Percentiles rank a stretch among this genome's conserved stretches.
These are phyloP conservation scores for Iphiclides podalirius DNA, from an alignment of 2,888 invertebrate species.

Conservation along the genomic window DNA sequence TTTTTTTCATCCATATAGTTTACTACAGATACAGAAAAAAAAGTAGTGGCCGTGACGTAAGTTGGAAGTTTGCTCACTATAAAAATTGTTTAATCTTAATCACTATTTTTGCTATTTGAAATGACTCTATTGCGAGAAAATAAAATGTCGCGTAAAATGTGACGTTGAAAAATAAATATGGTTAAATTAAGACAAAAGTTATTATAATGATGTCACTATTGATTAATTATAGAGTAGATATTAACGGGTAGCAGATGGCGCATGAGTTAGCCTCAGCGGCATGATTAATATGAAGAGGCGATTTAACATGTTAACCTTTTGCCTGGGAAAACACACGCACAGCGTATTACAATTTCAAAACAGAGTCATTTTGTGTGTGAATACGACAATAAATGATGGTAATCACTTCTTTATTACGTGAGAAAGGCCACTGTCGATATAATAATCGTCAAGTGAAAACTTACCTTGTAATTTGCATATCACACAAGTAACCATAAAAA, in stretches of 20 bases:
- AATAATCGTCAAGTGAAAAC: conserved; percentile 16
- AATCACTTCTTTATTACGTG: conserved; percentile 23
- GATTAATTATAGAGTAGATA: conserved; percentile 13
- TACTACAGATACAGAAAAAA: no score
- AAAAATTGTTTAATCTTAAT: no score
- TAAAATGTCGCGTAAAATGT: no score
- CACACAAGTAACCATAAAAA: neutral
- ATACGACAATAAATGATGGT: conserved; percentile 30
- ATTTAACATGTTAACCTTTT: conserved; percentile 63
- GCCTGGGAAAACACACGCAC: conserved; percentile 52
- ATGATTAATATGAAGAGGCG: conserved; percentile 26
- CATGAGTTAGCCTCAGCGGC: conserved; percentile 5
- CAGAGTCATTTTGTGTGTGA: conserved; percentile 32
- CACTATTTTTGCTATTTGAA: no score
- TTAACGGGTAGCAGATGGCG: conserved; percentile 11
- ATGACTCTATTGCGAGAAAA: no score
- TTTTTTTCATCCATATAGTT: no score
- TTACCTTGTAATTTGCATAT: conserved; percentile 12
- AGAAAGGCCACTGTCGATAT: conserved; percentile 18
- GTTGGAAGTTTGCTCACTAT: no score
- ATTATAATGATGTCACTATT: no score
- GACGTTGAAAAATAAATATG: no score
- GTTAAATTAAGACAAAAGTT: no score
- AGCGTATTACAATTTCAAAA: conserved; percentile 47
- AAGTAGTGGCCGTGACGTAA: no score